Conservation (phyloP, 2,113 vertebrate genomes). For the Megaleporinus macrocephalus region DNA sequence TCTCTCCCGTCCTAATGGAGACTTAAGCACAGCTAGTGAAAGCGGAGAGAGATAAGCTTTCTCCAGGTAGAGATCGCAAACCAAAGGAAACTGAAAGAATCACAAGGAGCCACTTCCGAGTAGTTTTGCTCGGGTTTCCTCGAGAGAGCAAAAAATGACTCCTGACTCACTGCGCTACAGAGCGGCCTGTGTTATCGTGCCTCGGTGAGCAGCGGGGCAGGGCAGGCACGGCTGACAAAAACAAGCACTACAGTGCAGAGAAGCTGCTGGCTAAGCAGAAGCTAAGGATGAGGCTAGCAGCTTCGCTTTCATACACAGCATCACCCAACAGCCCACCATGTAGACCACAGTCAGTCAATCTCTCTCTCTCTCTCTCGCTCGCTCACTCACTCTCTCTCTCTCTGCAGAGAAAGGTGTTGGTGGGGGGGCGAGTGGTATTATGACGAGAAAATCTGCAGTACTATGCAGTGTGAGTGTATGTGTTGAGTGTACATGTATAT, state of each 20-base stretch:
- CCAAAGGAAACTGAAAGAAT: not conserved
- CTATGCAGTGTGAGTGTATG: conserved; percentile 15
- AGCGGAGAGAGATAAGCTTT: conserved; percentile 35
- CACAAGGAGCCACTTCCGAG: not conserved
- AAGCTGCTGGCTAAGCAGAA: conserved; percentile 43
- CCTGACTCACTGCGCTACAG: not conserved
- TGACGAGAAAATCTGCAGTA: conserved; percentile 31
- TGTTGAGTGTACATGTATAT: not conserved
- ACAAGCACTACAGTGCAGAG: conserved; percentile 8
- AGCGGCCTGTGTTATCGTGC: not conserved
- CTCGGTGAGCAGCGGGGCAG: not conserved
- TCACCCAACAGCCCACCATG: not conserved
- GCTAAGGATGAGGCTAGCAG: not conserved
- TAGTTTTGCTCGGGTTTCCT: not conserved
- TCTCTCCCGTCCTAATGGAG: conserved; percentile 38
- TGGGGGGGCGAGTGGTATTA: conserved; percentile 23
- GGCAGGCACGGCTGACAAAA: conserved; percentile 13
- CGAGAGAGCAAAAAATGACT: not conserved
- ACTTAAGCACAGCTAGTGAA: conserved; percentile 51
- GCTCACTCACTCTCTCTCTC: conserved; percentile 10
- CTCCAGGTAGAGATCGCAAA: conserved; percentile 5
- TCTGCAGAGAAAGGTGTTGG: not conserved
- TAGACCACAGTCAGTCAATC: not conserved
- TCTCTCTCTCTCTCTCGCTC: not conserved
- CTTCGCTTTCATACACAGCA: not conserved